These are phyloP conservation scores for Podocnemis expansa DNA, from an alignment of 2,113 vertebrate species.

Conservation along the genomic window DNA sequence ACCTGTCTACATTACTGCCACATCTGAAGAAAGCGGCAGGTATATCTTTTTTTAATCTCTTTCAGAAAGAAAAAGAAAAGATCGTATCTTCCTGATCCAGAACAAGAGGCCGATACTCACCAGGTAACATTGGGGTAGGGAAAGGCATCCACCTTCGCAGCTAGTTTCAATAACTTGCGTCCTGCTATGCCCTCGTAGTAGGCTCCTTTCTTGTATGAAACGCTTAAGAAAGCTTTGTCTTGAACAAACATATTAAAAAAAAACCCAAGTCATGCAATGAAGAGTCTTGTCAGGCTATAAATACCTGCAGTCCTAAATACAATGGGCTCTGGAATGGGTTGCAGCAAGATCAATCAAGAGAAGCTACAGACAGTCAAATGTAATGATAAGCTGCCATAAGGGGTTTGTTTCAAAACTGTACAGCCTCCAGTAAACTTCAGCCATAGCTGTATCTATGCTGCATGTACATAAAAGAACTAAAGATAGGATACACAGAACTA, in stretches of 20 bases:
- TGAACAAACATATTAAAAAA: conserved; percentile 37
- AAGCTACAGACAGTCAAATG: not conserved
- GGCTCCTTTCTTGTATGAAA: conserved; percentile 68
- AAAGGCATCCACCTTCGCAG: conserved; percentile 82
- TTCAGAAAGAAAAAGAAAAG: not conserved
- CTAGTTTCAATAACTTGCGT: conserved; percentile 75
- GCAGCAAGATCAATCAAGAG: not conserved
- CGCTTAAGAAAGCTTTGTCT: conserved; percentile 85
- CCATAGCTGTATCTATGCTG: not conserved
- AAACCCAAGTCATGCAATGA: not conserved
- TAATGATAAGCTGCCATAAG: not conserved
- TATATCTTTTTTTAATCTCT: not conserved
- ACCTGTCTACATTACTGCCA: not conserved
- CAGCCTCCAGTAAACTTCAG: not conserved
- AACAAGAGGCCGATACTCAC: conserved; percentile 68
- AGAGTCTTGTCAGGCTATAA: not conserved
- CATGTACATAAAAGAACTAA: not conserved
- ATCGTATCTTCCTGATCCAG: accelerated
- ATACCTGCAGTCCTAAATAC: not conserved
- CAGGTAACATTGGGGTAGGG: conserved; percentile 80
- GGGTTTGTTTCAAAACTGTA: not conserved
- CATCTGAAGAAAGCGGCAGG: not conserved
- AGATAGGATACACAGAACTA: not conserved
- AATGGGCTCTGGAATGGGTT: accelerated
- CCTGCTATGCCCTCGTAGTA: conserved; percentile 64